A percentile compares a stretch with the other conserved stretches of the same genome.
These are phyloP conservation scores for Nicator chloris DNA, from an alignment of 2,113 vertebrate species.

Conservation along the genomic window DNA sequence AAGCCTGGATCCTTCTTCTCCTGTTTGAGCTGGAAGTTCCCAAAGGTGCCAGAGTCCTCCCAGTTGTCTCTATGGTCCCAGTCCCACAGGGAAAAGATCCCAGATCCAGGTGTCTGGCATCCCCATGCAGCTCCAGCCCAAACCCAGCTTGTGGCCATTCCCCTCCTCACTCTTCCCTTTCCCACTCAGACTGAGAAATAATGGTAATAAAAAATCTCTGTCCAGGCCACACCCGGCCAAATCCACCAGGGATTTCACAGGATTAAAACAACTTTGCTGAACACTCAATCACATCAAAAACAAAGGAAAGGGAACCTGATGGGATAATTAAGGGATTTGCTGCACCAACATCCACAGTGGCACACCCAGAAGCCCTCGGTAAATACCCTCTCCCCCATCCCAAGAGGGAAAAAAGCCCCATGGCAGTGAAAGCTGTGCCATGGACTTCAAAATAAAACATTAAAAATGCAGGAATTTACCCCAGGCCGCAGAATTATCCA, in stretches of 20 bases:
- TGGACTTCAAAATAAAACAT: background rate
- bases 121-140: background rate
- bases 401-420: background rate
- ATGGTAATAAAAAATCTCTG: background rate
- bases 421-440: background rate
- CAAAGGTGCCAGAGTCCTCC: background rate
- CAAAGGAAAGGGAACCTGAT: background rate
- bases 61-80: background rate
- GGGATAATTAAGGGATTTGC: constrained; percentile 24
- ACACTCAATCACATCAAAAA: background rate
- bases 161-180: background rate
- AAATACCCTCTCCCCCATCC: background rate
- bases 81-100: background rate
- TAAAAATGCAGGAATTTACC: background rate
- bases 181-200: too few species aligned
- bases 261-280: constrained; percentile 13
- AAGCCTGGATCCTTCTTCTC: background rate
- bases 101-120: accelerated
- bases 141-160: background rate
- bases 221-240: background rate
- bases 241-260: background rate
- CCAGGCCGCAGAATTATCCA: background rate
- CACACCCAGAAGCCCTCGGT: background rate
- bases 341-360: background rate
- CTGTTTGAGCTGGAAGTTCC: background rate